Conservation (phyloP, 2,113 vertebrate species). For the Chitala chitala region DNA sequence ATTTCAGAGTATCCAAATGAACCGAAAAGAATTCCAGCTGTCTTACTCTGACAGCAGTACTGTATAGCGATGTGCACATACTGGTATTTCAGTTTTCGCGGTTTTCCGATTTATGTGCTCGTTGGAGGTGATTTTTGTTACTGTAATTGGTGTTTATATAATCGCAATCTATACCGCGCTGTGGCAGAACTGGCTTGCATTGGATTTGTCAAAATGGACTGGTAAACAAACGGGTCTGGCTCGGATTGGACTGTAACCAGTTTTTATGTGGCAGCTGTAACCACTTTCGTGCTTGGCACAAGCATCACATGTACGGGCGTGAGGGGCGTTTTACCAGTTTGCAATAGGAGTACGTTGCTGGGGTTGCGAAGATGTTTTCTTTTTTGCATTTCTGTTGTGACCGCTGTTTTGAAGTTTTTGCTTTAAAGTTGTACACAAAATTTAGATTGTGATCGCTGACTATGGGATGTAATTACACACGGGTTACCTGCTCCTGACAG, state of each 20-base stretch:
- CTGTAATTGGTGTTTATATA: neutral
- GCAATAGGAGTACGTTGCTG: neutral
- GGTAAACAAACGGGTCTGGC: neutral
- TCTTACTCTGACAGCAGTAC: too few species aligned
- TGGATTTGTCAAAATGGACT: neutral
- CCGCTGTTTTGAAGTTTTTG: neutral
- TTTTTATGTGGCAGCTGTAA: neutral
- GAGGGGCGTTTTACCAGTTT: neutral
- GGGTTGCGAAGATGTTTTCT: neutral
- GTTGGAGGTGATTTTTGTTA: neutral
- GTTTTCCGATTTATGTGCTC: neutral
- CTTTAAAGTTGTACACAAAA: neutral
- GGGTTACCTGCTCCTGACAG: neutral
- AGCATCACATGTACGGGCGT: neutral
- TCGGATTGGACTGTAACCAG: neutral
- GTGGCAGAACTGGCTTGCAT: neutral
- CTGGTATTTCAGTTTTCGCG: neutral
- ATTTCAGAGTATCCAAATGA: too few species aligned
- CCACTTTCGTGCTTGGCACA: neutral
- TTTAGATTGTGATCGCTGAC: neutral
- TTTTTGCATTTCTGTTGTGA: neutral
- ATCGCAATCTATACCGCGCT: neutral
- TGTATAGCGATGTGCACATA: too few species aligned
- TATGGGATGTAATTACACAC: neutral
- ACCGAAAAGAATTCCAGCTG: too few species aligned